phyloP scores from a whole-genome alignment of 2,888 invertebrate species.

The Notodonta ziczac region DNA sequence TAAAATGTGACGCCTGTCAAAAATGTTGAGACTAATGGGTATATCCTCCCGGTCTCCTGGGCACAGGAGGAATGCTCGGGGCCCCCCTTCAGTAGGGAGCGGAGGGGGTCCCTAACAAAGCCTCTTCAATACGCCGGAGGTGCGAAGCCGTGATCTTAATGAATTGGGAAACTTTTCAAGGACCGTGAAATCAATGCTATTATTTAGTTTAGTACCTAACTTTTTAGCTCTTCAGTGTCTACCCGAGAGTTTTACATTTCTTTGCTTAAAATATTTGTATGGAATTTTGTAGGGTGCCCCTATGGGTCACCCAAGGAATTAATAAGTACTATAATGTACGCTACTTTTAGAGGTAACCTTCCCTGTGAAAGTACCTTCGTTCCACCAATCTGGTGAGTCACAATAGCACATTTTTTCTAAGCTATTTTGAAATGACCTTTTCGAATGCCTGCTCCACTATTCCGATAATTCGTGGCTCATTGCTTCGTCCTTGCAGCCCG shows the following conservation, averaged over 20 bases:
- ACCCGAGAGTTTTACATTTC: too few species aligned
- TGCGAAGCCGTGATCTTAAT: conserved; percentile 32
- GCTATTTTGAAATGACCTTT: background rate
- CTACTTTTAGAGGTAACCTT: too few species aligned
- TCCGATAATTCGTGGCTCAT: conserved; percentile 18
- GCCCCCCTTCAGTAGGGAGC: conserved; percentile 18
- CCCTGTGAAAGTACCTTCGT: too few species aligned
- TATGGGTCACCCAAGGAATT: too few species aligned
- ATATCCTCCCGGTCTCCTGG: conserved; percentile 39
- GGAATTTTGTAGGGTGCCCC: too few species aligned
- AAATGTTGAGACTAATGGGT: conserved; percentile 48
- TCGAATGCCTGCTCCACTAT: conserved; percentile 14
- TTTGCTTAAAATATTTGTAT: too few species aligned
- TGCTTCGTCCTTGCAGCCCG: conserved; percentile 23
- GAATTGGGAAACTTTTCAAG: conserved; percentile 19
- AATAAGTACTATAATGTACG: too few species aligned
- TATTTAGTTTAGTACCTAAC: background rate
- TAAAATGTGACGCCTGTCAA: conserved; percentile 31
- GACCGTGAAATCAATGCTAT: conserved; percentile 8
- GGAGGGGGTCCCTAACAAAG: conserved; percentile 46
- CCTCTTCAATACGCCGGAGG: conserved; percentile 48
- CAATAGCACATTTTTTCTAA: background rate
- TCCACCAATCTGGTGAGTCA: background rate
- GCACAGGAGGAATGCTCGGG: conserved; percentile 42
- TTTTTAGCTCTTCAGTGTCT: too few species aligned